These are phyloP conservation scores for Blastobasis lacticolella DNA, from an alignment of 2,888 invertebrate genomes.

Conservation along the genomic window DNA sequence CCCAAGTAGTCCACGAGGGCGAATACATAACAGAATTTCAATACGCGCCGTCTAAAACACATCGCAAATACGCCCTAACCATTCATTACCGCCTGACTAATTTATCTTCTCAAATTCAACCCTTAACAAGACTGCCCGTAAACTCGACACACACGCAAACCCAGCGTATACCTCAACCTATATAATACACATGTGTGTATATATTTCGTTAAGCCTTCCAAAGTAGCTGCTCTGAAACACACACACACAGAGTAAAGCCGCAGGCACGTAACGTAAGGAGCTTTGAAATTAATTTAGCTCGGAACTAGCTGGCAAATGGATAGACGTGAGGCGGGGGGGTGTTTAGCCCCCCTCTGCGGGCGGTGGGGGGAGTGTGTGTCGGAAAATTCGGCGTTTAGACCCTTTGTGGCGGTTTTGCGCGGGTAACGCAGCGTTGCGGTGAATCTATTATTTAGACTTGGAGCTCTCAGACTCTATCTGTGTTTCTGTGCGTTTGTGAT, in stretches of 20 bases:
- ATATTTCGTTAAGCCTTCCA: conserved; percentile 66
- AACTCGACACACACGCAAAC: conserved; percentile 38
- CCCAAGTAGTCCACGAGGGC: too few species aligned
- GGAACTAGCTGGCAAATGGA: conserved; percentile 76
- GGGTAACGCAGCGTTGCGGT: background rate
- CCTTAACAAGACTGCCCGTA: conserved; percentile 65
- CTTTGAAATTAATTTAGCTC: conserved; percentile 75
- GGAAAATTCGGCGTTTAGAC: conserved; percentile 70
- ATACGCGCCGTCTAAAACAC: too few species aligned
- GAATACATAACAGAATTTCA: too few species aligned
- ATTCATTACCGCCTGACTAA: conserved; percentile 42
- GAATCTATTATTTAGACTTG: too few species aligned
- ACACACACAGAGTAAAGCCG: conserved; percentile 64
- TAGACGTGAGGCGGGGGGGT: conserved; percentile 65
- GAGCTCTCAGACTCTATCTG: too few species aligned
- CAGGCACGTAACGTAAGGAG: conserved; percentile 75
- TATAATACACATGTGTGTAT: conserved; percentile 14
- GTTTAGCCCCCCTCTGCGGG: conserved; percentile 23
- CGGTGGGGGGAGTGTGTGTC: conserved; percentile 35
- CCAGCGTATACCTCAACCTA: conserved; percentile 16
- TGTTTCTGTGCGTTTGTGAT: too few species aligned
- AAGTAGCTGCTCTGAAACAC: conserved; percentile 49
- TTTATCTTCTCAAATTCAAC: conserved; percentile 67
- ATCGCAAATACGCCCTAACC: too few species aligned
- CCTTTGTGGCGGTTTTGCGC: conserved; percentile 47